A percentile compares a stretch with the other conserved stretches of the same genome.
phyloP scores from a whole-genome alignment of 2,888 invertebrate species.

The Blastobasis lacticolella region DNA sequence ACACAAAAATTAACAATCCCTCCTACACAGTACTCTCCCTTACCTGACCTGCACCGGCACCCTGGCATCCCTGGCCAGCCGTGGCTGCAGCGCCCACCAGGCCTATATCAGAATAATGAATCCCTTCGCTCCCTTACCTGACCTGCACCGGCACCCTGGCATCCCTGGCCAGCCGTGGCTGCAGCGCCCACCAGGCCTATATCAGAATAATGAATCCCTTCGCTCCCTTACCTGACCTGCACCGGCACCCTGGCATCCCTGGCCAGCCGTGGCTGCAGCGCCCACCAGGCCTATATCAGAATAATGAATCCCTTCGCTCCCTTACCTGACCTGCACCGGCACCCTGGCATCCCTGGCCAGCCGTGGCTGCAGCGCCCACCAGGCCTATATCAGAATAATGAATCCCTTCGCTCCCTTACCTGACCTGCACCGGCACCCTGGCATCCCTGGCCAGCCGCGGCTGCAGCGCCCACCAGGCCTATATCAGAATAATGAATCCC shows the following conservation, averaged over 20 bases:
- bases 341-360: slow-evolving; percentile 77
- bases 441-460: slow-evolving; percentile 78
- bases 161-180: slow-evolving; percentile 78
- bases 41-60: slow-evolving; percentile 72
- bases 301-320: too few species aligned
- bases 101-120: too few species aligned
- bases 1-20: too few species aligned
- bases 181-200: slow-evolving; percentile 84
- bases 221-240: slow-evolving; percentile 70
- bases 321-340: slow-evolving; percentile 70
- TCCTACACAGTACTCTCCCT: too few species aligned
- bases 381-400: too few species aligned
- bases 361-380: slow-evolving; percentile 80
- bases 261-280: slow-evolving; percentile 78
- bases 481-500: too few species aligned
- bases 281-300: slow-evolving; percentile 87
- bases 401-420: too few species aligned
- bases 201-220: too few species aligned
- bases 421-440: slow-evolving; percentile 71
- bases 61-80: slow-evolving; percentile 78
- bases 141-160: slow-evolving; percentile 71
- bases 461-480: slow-evolving; percentile 83
- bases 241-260: slow-evolving; percentile 76
- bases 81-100: slow-evolving; percentile 82
- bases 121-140: too few species aligned